Conservation (phyloP, 2,888 invertebrate species). For the Aphrophora alni region DNA sequence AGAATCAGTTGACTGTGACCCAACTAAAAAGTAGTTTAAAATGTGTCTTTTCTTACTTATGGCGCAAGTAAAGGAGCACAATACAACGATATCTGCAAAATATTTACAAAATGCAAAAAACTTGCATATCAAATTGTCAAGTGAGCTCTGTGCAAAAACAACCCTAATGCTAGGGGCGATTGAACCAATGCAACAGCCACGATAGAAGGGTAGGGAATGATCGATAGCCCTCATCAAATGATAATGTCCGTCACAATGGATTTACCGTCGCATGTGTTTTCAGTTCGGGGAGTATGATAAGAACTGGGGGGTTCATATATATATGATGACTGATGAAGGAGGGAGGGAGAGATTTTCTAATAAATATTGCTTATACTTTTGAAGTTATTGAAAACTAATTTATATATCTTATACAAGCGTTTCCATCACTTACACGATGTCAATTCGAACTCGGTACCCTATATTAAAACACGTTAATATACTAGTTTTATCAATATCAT, state of each 20-base stretch:
- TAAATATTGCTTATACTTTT: too few species aligned
- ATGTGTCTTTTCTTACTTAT: too few species aligned
- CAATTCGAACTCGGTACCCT: too few species aligned
- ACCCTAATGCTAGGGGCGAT: background rate
- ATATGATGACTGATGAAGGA: background rate
- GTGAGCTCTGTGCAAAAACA: background rate
- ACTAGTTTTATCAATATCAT: too few species aligned
- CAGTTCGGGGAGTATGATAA: background rate
- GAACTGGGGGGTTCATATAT: background rate
- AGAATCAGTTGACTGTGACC: too few species aligned
- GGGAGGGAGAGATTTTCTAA: too few species aligned
- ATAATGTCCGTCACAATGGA: conserved; percentile 9
- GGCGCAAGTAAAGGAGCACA: background rate
- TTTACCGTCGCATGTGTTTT: conserved; percentile 3
- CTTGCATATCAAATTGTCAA: background rate
- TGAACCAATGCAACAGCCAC: background rate
- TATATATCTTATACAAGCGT: too few species aligned
- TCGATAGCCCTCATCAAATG: conserved; percentile 9
- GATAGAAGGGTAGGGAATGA: background rate
- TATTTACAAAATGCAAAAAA: background rate
- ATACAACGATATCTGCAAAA: background rate
- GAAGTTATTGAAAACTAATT: too few species aligned
- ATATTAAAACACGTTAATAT: too few species aligned
- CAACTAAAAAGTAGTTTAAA: too few species aligned
- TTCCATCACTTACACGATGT: too few species aligned